Evolutionary conservation across 2,888 invertebrate genomes (phyloP), one percentile per base, ranked within the genome.

Genomic region (Fragum sueziense): DNA sequence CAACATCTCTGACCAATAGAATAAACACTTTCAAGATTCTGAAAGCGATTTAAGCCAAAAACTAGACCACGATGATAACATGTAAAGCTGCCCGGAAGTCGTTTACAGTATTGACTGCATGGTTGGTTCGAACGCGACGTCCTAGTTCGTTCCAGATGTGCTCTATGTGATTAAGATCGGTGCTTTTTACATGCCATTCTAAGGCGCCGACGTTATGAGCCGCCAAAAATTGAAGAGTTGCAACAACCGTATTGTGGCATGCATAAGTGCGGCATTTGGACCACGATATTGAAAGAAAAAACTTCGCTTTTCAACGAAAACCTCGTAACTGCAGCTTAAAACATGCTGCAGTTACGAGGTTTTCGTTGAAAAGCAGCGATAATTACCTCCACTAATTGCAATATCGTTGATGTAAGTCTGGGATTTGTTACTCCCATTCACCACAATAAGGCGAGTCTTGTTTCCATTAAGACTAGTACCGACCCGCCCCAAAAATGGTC

Each of bases 121-220:
- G 37, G 14, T 37, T 54, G 6, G 54, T 54, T 54, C 54, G 54
- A n/a, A n/a, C n/a, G n/a, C n/a, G n/a, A 22, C 54, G 41, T 68
- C 41, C 22, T 27, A 68, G 20, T 47, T 25, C 54, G 41, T 68
- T 22, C 22, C 41, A 68, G 20, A 68, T 25, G 47, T 68, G 47
- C 25, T 68, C 68, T 34, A 68, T 37, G 25, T 7, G 68, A 47
- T 51, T 47, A 47, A 68, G 27, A 41, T 68, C 68, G 17, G 68
- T 41, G 41, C 41, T 68, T 17, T 47, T 68, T 41, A 47, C 27
- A 68, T 4, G 68, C 29, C 68, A 68, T 41, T 68, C 68, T 25
- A 47, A 47, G 68, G 47, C 68, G 27, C 47, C 41, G 68, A 68
- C 68, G 20, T 68, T 68, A 68, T 68, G 31, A 17, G 68, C 29